These are phyloP conservation scores for Emydura subglobosa DNA, from an alignment of 2,113 vertebrate genomes.

Conservation along the genomic window DNA sequence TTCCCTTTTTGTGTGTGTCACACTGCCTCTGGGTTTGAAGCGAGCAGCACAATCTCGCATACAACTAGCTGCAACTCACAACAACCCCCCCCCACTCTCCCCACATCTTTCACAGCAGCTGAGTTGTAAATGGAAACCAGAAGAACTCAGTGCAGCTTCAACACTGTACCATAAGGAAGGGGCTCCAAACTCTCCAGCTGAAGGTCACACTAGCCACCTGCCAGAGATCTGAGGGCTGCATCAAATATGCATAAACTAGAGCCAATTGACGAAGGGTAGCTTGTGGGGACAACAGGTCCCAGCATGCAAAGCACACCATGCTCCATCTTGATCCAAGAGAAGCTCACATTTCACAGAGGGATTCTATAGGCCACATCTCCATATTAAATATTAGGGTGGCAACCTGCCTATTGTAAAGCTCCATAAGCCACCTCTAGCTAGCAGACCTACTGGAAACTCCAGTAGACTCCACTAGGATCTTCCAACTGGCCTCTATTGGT, in stretches of 20 bases:
- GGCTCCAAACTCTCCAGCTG: background rate
- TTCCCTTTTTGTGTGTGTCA: constrained; percentile 24
- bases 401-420: background rate
- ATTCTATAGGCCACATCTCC: background rate
- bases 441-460: background rate
- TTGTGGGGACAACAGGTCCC: background rate
- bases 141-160: fast-evolving
- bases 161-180: background rate
- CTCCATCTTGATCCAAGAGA: background rate
- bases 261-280: background rate
- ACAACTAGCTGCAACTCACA: fast-evolving
- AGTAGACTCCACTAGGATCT: background rate
- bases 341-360: background rate
- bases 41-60: fast-evolving
- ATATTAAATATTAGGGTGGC: background rate
- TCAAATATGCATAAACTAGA: background rate
- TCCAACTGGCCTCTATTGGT: background rate
- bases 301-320: background rate
- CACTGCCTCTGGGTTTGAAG: background rate
- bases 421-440: background rate
- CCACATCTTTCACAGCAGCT: background rate
- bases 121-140: fast-evolving
- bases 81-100: background rate
- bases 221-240: background rate
- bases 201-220: background rate